Evolutionary conservation across 2,888 invertebrate genomes (phyloP), one percentile per base, ranked within the genome.

Genomic region (Zele albiditarsus): DNA sequence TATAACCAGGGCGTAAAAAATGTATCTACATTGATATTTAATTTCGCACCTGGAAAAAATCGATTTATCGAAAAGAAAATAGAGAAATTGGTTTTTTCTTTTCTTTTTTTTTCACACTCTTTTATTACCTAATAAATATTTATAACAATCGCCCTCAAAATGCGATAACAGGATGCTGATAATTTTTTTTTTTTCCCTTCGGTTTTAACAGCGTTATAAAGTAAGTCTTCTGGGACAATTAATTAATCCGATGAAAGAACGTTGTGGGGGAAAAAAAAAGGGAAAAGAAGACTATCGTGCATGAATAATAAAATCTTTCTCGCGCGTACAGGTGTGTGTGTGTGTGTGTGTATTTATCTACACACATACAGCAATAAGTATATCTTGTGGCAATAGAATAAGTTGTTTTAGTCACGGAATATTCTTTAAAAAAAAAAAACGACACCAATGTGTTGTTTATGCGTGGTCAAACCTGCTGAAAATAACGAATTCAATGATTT

Each of bases 201-300:
- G 20, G 20, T 53, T 53, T 20, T 20, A 53, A 53, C 20, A 20
- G 53, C 6, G n/a, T 20, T 53, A 53, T 53, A 53, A 53, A 53
- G 53, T 53, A 53, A 53, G 53, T 53, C 53, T 53, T 53, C 53
- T 20, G 53, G 53, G 53, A 53, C 53, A 53, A 53, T 53, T 53
- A 53, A 53, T 53, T 53, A 53, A 53, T 53, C 53, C 53, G 53
- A 53, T 53, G 53, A 53, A 53, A 53, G 53, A 23, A 53, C 20
- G 20, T 38, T 38, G 38, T 6, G 53, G 8, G n/a, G 20, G 20
- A 53, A 23, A n/a, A 46, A 20, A 53, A 53, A 53, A 20, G 53
- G 53, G 53, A 53, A 53, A 53, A n/a, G 53, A 53, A 53, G 53
- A 53, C 53, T 53, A 53, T 53, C 53, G 53, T 20, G 53, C 53